A percentile compares a stretch with the other conserved stretches of the same genome.
These are phyloP conservation scores for Hydrochoerus hydrochaeris DNA, from an alignment of 2,113 vertebrate genomes.

Conservation along the genomic window DNA sequence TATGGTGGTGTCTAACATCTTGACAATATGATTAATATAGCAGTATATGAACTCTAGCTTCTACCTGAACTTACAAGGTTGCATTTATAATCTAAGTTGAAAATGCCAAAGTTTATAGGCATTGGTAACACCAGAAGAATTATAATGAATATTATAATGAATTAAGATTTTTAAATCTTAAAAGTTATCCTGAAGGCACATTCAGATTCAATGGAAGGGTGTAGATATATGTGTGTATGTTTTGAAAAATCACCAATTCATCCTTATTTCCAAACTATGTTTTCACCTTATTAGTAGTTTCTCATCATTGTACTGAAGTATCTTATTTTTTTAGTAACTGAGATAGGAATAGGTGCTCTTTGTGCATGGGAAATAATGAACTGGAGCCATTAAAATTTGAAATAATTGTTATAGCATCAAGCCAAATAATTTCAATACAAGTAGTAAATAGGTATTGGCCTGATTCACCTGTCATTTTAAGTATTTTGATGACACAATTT, in stretches of 20 bases:
- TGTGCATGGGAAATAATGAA: neutral
- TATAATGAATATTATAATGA: neutral
- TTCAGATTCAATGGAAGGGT: too few species aligned
- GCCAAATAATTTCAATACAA: neutral
- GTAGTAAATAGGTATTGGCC: neutral
- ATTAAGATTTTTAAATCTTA: neutral
- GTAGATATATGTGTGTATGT: neutral
- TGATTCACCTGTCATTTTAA: neutral
- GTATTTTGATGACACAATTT: neutral
- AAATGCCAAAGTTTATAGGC: neutral
- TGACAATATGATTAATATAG: neutral
- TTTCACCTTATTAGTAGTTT: neutral
- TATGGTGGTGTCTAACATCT: neutral
- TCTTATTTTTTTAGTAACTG: constrained; percentile 21
- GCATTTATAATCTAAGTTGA: neutral
- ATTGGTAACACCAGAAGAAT: neutral
- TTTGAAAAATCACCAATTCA: neutral
- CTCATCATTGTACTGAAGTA: neutral
- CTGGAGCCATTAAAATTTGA: neutral
- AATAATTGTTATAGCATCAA: neutral
- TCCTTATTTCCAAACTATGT: neutral
- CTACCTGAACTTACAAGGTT: neutral
- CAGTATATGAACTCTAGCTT: neutral
- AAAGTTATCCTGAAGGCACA: too few species aligned
- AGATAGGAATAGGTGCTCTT: neutral